Conservation (phyloP, 2,113 vertebrate genomes). For the rabbit (Oryctolagus cuniculus) region DNA sequence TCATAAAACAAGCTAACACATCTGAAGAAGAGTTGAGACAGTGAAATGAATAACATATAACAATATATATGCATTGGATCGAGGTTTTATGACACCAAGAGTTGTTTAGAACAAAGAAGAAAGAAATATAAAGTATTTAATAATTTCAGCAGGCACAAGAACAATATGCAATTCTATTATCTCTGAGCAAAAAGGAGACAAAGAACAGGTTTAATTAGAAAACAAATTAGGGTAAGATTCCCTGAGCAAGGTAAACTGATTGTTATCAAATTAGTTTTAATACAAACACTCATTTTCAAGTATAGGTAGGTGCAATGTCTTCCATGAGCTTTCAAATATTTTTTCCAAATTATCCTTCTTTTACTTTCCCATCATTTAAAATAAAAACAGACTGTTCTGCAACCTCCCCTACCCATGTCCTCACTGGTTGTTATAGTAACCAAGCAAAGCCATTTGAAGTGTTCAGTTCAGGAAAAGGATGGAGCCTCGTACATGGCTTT, state of each 20-base stretch:
- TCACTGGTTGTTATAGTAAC: neutral
- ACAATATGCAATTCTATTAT: neutral
- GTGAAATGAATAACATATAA: neutral
- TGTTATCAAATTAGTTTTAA: neutral
- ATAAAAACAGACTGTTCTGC: neutral
- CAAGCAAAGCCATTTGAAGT: neutral
- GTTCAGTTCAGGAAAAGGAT: neutral
- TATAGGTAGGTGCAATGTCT: neutral
- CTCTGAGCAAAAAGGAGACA: neutral
- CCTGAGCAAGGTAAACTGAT: conserved; percentile 4
- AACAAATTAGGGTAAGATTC: neutral
- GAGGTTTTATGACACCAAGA: neutral
- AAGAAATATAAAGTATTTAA: neutral
- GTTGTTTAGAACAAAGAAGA: neutral
- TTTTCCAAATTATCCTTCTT: neutral
- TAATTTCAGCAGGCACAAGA: neutral
- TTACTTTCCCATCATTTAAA: neutral
- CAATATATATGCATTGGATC: neutral
- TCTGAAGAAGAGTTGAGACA: neutral
- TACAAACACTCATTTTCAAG: neutral
- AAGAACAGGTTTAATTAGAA: neutral
- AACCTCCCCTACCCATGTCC: neutral
- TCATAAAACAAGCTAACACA: neutral
- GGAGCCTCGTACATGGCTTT: neutral
- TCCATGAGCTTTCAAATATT: neutral